Evolutionary conservation across 2,888 invertebrate species (phyloP).

Genomic region (Thyatira batis): DNA sequence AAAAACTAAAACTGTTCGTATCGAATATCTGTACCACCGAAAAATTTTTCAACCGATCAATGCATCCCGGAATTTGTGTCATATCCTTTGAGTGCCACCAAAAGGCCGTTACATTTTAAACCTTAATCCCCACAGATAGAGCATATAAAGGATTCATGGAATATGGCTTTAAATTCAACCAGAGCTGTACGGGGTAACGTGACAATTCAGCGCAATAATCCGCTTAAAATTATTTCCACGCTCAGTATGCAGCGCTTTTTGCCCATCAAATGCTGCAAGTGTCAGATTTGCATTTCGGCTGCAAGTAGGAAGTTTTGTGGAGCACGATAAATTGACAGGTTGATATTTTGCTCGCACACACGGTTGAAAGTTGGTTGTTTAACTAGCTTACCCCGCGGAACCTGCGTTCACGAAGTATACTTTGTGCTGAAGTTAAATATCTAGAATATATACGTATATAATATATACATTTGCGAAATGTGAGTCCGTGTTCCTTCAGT

Average conservation of each 20-base stretch:
- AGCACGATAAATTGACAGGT: conserved; percentile 32
- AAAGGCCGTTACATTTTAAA: background rate
- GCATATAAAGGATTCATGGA: background rate
- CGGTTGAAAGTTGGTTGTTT: background rate
- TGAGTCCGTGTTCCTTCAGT: too few species aligned
- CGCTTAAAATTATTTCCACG: background rate
- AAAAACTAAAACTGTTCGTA: too few species aligned
- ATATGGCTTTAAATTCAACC: background rate
- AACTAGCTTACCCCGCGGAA: too few species aligned
- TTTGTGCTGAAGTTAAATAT: too few species aligned
- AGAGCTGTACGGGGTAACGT: background rate
- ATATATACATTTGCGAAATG: too few species aligned
- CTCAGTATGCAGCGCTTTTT: background rate
- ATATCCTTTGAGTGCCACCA: background rate
- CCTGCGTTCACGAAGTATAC: too few species aligned
- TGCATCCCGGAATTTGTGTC: background rate
- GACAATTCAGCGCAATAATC: background rate
- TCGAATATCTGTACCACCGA: background rate
- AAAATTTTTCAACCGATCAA: background rate
- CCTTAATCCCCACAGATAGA: background rate
- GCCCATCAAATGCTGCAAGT: background rate
- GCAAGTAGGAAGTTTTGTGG: conserved; percentile 23
- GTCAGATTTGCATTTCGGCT: conserved; percentile 30
- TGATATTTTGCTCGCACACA: conserved; percentile 18
- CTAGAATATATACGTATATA: too few species aligned